phyloP scores from a whole-genome alignment of 2,888 invertebrate genomes.

The Xylocampa areola region DNA sequence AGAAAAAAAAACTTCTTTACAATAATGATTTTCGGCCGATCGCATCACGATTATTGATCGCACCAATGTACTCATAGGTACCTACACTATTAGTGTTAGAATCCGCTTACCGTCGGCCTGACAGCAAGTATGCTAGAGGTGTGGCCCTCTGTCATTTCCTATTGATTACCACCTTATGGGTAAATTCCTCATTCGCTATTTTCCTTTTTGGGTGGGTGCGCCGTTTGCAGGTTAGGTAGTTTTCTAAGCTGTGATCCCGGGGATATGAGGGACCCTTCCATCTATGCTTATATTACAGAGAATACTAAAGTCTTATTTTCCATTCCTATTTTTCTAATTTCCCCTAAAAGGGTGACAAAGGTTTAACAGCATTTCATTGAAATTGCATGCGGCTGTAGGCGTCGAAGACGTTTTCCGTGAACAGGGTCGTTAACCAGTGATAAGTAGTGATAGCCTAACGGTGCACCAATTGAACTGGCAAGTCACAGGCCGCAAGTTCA shows the following conservation, averaged over 20 bases:
- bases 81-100: neutral
- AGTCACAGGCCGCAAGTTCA: too few species aligned
- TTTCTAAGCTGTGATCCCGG: neutral
- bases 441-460: too few species aligned
- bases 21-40: neutral
- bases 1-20: neutral
- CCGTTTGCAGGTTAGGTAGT: neutral
- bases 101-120: constrained; percentile 11
- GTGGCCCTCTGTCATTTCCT: constrained; percentile 27
- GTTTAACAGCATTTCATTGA: too few species aligned
- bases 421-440: too few species aligned
- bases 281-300: too few species aligned
- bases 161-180: constrained; percentile 8
- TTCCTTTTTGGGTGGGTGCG: constrained; percentile 17
- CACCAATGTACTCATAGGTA: neutral
- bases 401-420: too few species aligned
- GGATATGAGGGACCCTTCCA: too few species aligned
- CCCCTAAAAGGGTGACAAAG: too few species aligned
- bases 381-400: too few species aligned
- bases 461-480: too few species aligned
- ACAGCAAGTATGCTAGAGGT: constrained; percentile 13
- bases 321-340: too few species aligned
- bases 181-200: constrained; percentile 16
- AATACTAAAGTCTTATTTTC: too few species aligned
- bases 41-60: constrained; percentile 16